Evolutionary conservation across 2,888 invertebrate species (phyloP).

Genomic region (Nemotelus pantherinus): DNA sequence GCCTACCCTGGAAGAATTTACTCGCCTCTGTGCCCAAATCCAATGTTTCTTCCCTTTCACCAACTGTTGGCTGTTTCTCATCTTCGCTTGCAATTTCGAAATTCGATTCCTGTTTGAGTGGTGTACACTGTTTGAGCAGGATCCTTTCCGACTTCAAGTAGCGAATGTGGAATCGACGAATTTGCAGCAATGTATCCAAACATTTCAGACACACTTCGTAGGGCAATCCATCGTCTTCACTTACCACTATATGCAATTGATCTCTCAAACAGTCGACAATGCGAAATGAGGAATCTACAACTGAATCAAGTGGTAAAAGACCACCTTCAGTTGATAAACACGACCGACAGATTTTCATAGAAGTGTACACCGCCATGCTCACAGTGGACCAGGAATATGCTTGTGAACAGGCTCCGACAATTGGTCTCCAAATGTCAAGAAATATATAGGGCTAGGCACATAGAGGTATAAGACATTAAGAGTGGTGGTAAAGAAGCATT

Average conservation of each 20-base stretch:
- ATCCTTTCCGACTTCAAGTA: constrained; percentile 20
- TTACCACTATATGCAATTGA: constrained; percentile 10
- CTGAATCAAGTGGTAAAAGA: constrained; percentile 3
- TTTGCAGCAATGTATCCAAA: not conserved
- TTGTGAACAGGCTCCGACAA: too few relatives aligned
- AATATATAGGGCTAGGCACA: too few relatives aligned
- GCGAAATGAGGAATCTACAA: not conserved
- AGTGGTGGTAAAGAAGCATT: too few relatives aligned
- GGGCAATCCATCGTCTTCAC: constrained; percentile 23
- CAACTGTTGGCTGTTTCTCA: too few relatives aligned
- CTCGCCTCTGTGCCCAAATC: too few relatives aligned
- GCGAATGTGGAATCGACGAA: constrained; percentile 6
- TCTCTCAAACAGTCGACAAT: constrained; percentile 5
- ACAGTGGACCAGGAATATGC: too few relatives aligned
- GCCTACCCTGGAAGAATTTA: too few relatives aligned
- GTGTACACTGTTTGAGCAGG: not conserved
- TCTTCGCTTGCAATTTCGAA: too few relatives aligned
- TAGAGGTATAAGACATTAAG: too few relatives aligned
- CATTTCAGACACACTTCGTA: constrained; percentile 20
- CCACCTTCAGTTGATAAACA: constrained; percentile 10
- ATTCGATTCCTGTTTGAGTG: too few relatives aligned
- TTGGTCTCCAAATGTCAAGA: too few relatives aligned
- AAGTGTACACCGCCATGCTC: not conserved
- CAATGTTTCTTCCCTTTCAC: too few relatives aligned
- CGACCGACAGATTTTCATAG: constrained; percentile 19